Base-by-base conservation (phyloP, 2,888 invertebrate genomes). In the Sceliomorpha sp. region DNA sequence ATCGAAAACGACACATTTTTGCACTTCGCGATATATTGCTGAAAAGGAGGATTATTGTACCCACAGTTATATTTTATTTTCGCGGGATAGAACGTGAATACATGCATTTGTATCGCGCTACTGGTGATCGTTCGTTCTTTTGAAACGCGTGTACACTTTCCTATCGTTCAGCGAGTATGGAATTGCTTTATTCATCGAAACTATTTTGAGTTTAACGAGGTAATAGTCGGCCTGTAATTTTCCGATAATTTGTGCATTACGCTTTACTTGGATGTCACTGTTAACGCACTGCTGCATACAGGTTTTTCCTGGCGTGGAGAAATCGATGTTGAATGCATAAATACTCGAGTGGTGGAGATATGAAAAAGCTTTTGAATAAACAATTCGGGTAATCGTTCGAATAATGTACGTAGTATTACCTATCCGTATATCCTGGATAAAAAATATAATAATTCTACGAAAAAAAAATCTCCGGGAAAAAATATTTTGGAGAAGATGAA, bases 141-240 rank as follows among this genome's bases (percentile, higher is more conserved):
- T 9, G 29, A 29, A 29, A 29, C 8, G 17, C 7, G 31, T n/a
- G 10, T 45, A n/a, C 9, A 37, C 7, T 50, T 27, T 27, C 6
- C 13, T 8, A 34, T 9, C 20, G 26, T 36, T 36, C 36, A 14
- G 2, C 15, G 13, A 48, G 32, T 34, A 26, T 26, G 36, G 3
- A 10, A 9, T 14, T 36, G n/a, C 7, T 14, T 26, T 13, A 9
- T 36, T 36, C 12, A 14, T 10, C n/a, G 8, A 6, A 17, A 37
- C 24, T 26, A 50, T 37, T 27, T 26, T 9, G 1, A 14, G 5
- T 13, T 26, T 10, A 37, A 13, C 36, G 8, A 9, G n/a, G 34
- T 48, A 48, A 50, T 14, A 27, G 31, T 15, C 17, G 44, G 31
- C 31, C 31, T 45, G 31, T 45, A 45, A 45, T 45, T 45, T 13